Evolutionary conservation across 2,113 vertebrate species (phyloP).

Genomic region (Grammomys surdaster): DNA sequence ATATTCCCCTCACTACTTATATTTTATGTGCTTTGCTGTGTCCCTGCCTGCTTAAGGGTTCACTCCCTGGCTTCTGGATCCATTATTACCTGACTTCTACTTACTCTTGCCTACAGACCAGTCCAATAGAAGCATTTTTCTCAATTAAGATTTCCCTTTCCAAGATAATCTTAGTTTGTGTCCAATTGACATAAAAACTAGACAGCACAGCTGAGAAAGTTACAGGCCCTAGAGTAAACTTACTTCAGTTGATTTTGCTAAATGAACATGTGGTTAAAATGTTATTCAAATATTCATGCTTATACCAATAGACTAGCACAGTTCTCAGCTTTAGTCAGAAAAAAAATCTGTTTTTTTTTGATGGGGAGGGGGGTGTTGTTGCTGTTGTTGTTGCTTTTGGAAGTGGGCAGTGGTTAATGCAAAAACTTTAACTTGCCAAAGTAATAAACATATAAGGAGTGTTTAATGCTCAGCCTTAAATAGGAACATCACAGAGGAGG

Average conservation of each 20-base stretch:
- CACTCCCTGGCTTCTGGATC: background rate
- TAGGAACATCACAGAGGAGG: no score
- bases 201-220: background rate
- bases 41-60: background rate
- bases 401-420: background rate
- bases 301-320: background rate
- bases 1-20: background rate
- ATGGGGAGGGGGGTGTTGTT: no score
- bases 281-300: background rate
- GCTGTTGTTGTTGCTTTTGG: background rate
- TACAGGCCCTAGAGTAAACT: background rate
- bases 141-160: background rate
- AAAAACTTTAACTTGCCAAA: background rate
- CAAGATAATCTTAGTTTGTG: background rate
- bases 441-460: background rate
- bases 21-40: background rate
- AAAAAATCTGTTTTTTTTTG: background rate
- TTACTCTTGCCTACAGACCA: background rate
- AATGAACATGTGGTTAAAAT: background rate
- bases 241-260: background rate
- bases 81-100: background rate
- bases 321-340: background rate
- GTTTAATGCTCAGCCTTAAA: background rate
- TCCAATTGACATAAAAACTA: background rate
- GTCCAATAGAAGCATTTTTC: background rate